Evolutionary conservation across 1,140 invertebrate species (phyloP).

Genomic region (Rhagoletis zephyria): DNA sequence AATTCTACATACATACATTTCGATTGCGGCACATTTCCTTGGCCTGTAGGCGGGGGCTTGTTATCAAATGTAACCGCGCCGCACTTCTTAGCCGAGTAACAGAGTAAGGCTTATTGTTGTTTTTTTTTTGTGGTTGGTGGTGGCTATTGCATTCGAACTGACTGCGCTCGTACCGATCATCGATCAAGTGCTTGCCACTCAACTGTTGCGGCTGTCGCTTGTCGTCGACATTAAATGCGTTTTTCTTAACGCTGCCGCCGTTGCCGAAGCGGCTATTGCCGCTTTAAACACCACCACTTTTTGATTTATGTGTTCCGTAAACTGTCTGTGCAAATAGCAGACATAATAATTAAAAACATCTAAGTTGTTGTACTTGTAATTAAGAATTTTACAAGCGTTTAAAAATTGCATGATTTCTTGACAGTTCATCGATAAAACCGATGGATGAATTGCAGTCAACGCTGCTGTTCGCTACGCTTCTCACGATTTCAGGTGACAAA

Average conservation of each 20-base stretch:
- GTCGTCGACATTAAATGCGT: conserved; percentile 16
- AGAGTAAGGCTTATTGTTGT: not conserved
- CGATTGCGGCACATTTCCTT: not conserved
- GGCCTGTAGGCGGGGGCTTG: conserved; percentile 9
- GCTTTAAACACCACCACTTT: not conserved
- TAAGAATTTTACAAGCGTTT: too few species aligned
- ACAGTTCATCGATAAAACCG: too few species aligned
- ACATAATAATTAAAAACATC: not conserved
- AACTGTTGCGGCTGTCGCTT: conserved; percentile 30
- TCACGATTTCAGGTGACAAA: too few species aligned
- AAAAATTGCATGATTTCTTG: too few species aligned
- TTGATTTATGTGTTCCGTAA: not conserved
- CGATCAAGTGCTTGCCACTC: conserved; percentile 27
- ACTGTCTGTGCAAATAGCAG: not conserved
- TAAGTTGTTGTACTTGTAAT: not conserved
- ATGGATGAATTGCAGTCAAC: too few species aligned
- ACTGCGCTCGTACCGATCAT: not conserved
- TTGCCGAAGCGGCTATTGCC: too few species aligned
- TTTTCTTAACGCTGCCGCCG: not conserved
- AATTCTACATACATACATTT: not conserved
- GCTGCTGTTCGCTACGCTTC: too few species aligned
- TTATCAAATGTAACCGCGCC: not conserved
- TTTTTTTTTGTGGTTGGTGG: not conserved
- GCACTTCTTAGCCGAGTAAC: not conserved
- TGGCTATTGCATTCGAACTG: not conserved